Evolutionary conservation across 2,797 vertebrate species (phyloP).

Genomic region (Pseudomugil tenellus): DNA sequence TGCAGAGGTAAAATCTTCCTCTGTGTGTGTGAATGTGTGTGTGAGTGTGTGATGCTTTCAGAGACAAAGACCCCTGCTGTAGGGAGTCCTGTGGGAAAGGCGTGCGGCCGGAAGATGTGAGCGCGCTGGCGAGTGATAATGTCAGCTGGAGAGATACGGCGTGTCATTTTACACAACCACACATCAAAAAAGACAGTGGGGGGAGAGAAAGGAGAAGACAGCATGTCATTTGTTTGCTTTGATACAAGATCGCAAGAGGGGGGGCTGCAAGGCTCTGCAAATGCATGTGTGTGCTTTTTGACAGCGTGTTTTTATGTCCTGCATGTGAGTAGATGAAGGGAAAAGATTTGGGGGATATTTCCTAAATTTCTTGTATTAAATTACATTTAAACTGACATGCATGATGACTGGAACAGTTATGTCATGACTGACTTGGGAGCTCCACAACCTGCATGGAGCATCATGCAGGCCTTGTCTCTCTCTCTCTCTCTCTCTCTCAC

Average conservation of each 20-base stretch:
- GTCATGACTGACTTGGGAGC: conserved; percentile 15
- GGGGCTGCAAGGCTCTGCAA: conserved; percentile 51
- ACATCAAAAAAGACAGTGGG: conserved; percentile 82
- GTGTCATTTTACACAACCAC: conserved; percentile 85
- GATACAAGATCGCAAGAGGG: conserved; percentile 85
- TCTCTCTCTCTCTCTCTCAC: too few species aligned
- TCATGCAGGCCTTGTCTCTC: background rate
- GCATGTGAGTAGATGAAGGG: conserved; percentile 40
- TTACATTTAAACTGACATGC: conserved; percentile 35
- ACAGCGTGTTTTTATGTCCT: conserved; percentile 45
- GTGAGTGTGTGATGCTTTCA: conserved; percentile 61
- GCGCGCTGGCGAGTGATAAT: conserved; percentile 84
- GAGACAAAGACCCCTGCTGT: conserved; percentile 85
- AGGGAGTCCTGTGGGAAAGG: conserved; percentile 85
- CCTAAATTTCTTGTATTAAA: conserved; percentile 33
- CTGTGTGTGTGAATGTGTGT: conserved; percentile 21
- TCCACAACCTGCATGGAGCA: conserved; percentile 2
- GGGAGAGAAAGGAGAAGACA: conserved; percentile 71
- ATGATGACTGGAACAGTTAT: conserved; percentile 28
- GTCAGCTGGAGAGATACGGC: conserved; percentile 85
- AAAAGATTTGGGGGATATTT: conserved; percentile 48
- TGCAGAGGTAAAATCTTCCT: conserved; percentile 71
- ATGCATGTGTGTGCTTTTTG: conserved; percentile 36
- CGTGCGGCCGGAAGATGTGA: conserved; percentile 83
- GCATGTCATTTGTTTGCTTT: conserved; percentile 87